Base-by-base conservation (phyloP, 2,797 vertebrate genomes). In the Amniataba percoides region DNA sequence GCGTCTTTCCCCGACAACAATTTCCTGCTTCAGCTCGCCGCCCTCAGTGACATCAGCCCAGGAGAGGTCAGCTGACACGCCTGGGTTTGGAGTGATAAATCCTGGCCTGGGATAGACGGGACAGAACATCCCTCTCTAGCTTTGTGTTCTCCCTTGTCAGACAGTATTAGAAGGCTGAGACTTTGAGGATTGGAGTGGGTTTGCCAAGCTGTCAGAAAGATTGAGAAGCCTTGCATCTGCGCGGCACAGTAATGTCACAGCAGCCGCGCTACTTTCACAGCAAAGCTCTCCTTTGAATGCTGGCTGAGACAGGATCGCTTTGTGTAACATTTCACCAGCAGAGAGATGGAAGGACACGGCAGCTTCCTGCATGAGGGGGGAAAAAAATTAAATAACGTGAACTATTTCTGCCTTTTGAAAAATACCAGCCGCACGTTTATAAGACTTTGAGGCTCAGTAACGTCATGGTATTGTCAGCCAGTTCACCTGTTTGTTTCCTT, bases 1-100 rank as follows among this genome's bases (percentile, higher is more conserved):
- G 97, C 96, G 0, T 97, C 97, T 18, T 99, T 99, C 90, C 98
- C 97, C 0, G 96, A 98, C 79, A 99, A 97, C 94, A 99, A 98
- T 86, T 98, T 97, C 90, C 95, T 97, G 76, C 96, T 99, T 71
- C 97, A 99, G 85, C 96, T 99, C 87, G 95, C 93, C 0, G 97
- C 98, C 70, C 94, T 99, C 69, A 93, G 95, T 88, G 97, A 99
- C 90, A 98, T 99, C 73, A 88, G 88, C 83, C 95, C 96, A 55
- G 97, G 98, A 91, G 97, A 99, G 98, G 98, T 99, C 92, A 96
- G 96, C 65, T 59, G 83, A 88, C 77, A 71, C 57, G 79, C 45
- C 80, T 84, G 80, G 71, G 67, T 83, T 81, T 25, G 64, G 57
- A 74, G 72, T 84, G 86, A 88, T 89, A 78, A 81, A 78, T 87